Evolutionary conservation across 2,113 vertebrate species (phyloP).

Genomic region (Ancistrus triradiatus): DNA sequence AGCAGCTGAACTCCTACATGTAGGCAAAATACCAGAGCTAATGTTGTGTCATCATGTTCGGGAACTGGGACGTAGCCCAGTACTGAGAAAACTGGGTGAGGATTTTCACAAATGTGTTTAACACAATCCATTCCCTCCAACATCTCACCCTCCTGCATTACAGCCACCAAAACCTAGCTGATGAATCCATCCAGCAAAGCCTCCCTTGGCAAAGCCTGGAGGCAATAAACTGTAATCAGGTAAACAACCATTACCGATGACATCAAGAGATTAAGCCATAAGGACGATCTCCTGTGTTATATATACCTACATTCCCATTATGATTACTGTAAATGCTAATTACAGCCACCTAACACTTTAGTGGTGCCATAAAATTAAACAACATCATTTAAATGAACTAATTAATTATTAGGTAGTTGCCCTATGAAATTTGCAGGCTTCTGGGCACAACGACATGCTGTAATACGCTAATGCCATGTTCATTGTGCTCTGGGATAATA

Average conservation of each 20-base stretch:
- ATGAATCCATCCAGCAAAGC: background rate
- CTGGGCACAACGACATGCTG: background rate
- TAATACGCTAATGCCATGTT: background rate
- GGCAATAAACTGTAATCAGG: no score
- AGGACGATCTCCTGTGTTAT: background rate
- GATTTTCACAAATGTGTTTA: no score
- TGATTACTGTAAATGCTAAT: background rate
- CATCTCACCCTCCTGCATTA: constrained; percentile 6
- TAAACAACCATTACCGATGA: no score
- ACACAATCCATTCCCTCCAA: background rate
- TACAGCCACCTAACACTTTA: background rate
- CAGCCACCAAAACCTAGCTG: no score
- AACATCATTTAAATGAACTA: background rate
- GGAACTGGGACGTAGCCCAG: no score
- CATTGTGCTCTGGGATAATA: constrained; percentile 1
- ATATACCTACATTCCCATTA: background rate
- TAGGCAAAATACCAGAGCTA: no score
- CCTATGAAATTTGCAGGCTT: background rate
- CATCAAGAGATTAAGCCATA: constrained; percentile 27
- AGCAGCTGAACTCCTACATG: no score
- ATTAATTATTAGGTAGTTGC: background rate
- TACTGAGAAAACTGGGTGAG: no score
- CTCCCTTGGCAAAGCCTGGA: no score
- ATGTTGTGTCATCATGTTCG: no score
- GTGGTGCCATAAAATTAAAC: background rate